These are phyloP conservation scores for Hippocampus mohnikei DNA, from an alignment of 2,113 vertebrate species.

Conservation along the genomic window DNA sequence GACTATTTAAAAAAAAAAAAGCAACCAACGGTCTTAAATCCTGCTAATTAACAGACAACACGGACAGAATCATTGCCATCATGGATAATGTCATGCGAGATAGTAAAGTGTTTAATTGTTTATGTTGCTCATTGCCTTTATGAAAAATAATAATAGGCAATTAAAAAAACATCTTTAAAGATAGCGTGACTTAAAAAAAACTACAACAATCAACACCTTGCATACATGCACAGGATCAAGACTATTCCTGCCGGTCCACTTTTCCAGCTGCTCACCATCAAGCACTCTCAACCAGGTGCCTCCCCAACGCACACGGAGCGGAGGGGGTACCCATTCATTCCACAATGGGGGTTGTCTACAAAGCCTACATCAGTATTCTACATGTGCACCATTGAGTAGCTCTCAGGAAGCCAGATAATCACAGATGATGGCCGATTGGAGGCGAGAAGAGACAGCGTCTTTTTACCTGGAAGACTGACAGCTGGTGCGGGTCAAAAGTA, in stretches of 20 bases:
- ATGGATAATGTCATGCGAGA: no score
- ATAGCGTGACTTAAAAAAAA: neutral
- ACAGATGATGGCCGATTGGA: neutral
- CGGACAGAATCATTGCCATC: no score
- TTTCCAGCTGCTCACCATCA: constrained; percentile 64
- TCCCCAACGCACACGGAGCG: neutral
- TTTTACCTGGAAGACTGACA: constrained; percentile 21
- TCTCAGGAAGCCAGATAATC: constrained; percentile 26
- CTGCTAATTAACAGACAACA: no score
- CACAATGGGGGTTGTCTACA: constrained; percentile 47
- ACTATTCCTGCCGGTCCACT: constrained; percentile 27
- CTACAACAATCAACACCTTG: neutral
- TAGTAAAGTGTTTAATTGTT: no score
- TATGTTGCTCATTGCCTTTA: no score
- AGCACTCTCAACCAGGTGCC: constrained; percentile 55
- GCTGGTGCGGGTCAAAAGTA: constrained; percentile 38
- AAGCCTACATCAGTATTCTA: constrained; percentile 45
- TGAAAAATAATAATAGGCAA: no score
- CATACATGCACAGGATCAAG: neutral
- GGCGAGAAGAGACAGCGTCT: neutral
- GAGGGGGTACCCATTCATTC: constrained; percentile 45
- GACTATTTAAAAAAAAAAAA: no score
- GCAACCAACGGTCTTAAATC: no score
- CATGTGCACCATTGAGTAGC: constrained; percentile 41
- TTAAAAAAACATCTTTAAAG: no score